These are phyloP conservation scores for Ploceus nigricollis DNA, from an alignment of 2,113 vertebrate species.

Conservation along the genomic window DNA sequence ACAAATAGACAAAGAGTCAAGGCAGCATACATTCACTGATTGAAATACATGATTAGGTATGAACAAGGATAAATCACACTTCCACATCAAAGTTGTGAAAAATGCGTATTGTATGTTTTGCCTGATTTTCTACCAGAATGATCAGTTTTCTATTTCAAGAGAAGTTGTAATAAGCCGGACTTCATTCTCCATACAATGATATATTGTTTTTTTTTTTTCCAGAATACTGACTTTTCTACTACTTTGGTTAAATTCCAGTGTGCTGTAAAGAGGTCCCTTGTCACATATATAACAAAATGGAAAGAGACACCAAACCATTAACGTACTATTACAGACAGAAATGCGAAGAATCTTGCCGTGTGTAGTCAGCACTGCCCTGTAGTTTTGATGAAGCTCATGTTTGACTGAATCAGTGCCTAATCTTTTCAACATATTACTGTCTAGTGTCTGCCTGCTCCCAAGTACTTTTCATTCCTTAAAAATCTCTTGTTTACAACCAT, in stretches of 20 bases:
- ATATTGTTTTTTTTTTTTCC: not conserved
- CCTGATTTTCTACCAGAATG: not conserved
- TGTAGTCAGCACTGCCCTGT: not conserved
- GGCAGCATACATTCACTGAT: not conserved
- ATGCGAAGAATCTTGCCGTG: not conserved
- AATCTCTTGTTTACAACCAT: not conserved
- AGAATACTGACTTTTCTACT: not conserved
- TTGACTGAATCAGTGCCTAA: not conserved
- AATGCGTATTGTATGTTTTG: not conserved
- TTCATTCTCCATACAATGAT: not conserved
- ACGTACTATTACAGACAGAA: not conserved
- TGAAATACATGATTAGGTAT: not conserved
- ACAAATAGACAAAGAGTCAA: not conserved
- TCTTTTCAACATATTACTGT: not conserved
- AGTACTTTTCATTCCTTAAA: not conserved
- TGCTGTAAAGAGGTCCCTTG: not conserved
- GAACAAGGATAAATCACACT: not conserved
- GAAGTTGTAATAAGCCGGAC: not conserved
- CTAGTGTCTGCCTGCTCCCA: not conserved
- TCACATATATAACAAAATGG: not conserved
- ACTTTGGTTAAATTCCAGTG: not conserved
- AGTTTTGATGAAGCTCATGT: conserved; percentile 8
- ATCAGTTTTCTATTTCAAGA: not conserved
- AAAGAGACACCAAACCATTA: not conserved
- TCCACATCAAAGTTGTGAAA: not conserved